A percentile compares a stretch with the other conserved stretches of the same genome.
phyloP scores from a whole-genome alignment of 2,888 invertebrate genomes.

The Tetramorium bicarinatum region DNA sequence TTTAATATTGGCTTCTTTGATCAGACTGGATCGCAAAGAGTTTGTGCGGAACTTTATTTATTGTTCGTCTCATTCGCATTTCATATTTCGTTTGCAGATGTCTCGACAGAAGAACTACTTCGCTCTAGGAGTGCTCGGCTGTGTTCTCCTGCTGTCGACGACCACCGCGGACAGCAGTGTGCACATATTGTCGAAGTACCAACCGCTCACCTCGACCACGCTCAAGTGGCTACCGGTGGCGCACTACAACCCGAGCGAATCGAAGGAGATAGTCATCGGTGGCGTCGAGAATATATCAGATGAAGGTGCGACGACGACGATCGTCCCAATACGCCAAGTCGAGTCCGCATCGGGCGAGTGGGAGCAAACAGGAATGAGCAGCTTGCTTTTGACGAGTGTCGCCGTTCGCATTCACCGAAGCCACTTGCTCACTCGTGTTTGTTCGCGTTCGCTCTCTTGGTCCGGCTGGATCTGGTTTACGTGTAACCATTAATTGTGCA shows the following conservation, averaged over 20 bases:
- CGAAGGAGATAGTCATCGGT: slow-evolving; percentile 90
- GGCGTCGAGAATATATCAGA: slow-evolving; percentile 79
- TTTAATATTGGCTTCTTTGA: not conserved
- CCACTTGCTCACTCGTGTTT: not conserved
- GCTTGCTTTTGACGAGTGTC: not conserved
- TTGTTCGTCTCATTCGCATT: slow-evolving; percentile 14
- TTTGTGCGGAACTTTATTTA: not conserved
- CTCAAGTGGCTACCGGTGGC: slow-evolving; percentile 91
- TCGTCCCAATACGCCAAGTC: not conserved
- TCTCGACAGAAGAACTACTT: slow-evolving; percentile 69
- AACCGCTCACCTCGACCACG: slow-evolving; percentile 93
- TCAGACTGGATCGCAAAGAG: not conserved
- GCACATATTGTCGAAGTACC: slow-evolving; percentile 86
- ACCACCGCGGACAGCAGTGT: slow-evolving; percentile 83
- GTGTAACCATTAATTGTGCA: not conserved
- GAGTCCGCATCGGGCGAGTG: not conserved
- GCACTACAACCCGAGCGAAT: slow-evolving; percentile 85
- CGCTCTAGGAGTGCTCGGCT: slow-evolving; percentile 64
- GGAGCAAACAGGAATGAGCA: not conserved
- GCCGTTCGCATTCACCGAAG: not conserved
- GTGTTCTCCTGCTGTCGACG: slow-evolving; percentile 61
- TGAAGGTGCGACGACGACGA: slow-evolving; percentile 71
- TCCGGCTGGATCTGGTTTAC: not conserved
- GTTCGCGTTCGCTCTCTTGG: not conserved
- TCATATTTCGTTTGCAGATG: slow-evolving; percentile 73